A percentile compares a stretch with the other conserved stretches of the same genome.
These are phyloP conservation scores for Penaeus japonicus DNA, from an alignment of 1,140 invertebrate genomes.

Conservation along the genomic window DNA sequence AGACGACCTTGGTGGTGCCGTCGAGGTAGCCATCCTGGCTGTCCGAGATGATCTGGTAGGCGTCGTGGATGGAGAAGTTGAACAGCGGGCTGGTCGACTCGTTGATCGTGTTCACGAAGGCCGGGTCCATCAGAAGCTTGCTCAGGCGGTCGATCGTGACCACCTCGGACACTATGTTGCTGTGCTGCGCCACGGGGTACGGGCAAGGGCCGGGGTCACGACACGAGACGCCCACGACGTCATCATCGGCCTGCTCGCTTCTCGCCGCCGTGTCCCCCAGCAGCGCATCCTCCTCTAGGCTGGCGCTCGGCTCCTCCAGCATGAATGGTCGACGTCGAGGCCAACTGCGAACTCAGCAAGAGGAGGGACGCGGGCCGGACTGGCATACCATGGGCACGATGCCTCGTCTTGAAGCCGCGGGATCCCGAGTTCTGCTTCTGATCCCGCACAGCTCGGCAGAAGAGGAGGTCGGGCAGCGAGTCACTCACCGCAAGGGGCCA, in stretches of 20 bases:
- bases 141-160: constrained; percentile 9
- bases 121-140: constrained; percentile 24
- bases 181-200: background rate
- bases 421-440: too few relatives aligned
- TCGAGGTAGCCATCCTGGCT: constrained; percentile 61
- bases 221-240: background rate
- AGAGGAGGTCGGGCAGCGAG: too few relatives aligned
- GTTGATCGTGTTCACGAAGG: constrained; percentile 2
- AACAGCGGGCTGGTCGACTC: constrained; percentile 66
- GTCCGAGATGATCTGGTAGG: constrained; percentile 60
- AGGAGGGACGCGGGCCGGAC: too few relatives aligned
- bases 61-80: constrained; percentile 67
- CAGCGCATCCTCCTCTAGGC: background rate
- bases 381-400: too few relatives aligned
- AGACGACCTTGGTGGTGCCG: constrained; percentile 59
- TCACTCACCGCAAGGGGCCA: too few relatives aligned
- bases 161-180: background rate
- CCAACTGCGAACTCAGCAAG: too few relatives aligned
- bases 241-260: too few relatives aligned
- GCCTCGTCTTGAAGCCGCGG: too few relatives aligned
- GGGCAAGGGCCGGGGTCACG: background rate
- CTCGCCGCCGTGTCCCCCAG: background rate
- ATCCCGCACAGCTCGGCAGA: too few relatives aligned
- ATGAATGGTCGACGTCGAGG: too few relatives aligned
- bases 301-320: too few relatives aligned